phyloP scores from a whole-genome alignment of 1,140 invertebrate species.

The Pristionchus pacificus region DNA sequence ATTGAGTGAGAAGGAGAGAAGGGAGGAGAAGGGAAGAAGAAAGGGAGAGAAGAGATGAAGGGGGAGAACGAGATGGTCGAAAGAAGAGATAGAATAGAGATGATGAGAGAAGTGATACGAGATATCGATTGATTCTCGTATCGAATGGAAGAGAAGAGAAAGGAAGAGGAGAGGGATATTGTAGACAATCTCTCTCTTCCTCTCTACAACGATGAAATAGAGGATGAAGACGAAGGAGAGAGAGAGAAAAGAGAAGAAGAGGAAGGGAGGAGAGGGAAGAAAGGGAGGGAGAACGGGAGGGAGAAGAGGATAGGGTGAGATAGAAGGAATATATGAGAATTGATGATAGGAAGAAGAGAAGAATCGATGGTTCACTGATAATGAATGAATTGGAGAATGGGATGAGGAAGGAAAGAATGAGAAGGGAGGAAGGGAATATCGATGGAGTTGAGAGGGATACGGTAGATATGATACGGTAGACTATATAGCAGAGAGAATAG shows the following conservation, averaged over 20 bases:
- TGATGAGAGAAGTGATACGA: not conserved
- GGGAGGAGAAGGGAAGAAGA: not conserved
- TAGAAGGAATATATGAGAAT: not conserved
- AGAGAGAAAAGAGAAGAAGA: slow-evolving; percentile 9
- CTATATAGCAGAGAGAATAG: not conserved
- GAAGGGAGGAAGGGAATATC: not conserved
- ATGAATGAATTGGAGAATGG: not conserved
- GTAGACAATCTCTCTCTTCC: slow-evolving; percentile 23
- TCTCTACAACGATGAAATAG: slow-evolving; percentile 29
- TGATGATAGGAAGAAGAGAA: not conserved
- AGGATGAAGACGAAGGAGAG: slow-evolving; percentile 11
- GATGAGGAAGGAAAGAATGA: not conserved
- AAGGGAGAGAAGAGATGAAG: not conserved
- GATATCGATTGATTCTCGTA: not conserved
- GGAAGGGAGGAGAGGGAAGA: slow-evolving; percentile 4
- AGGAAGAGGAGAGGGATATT: not conserved
- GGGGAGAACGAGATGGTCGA: not conserved
- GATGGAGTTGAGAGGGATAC: not conserved
- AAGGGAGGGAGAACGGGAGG: not conserved
- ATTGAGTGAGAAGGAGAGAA: not conserved
- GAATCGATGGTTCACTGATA: not conserved
- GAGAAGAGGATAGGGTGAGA: not conserved
- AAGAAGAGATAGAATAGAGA: not conserved
- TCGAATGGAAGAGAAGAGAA: not conserved
- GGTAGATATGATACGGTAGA: not conserved